Conservation (phyloP, 2,113 vertebrate genomes). For the Lynx canadensis region DNA sequence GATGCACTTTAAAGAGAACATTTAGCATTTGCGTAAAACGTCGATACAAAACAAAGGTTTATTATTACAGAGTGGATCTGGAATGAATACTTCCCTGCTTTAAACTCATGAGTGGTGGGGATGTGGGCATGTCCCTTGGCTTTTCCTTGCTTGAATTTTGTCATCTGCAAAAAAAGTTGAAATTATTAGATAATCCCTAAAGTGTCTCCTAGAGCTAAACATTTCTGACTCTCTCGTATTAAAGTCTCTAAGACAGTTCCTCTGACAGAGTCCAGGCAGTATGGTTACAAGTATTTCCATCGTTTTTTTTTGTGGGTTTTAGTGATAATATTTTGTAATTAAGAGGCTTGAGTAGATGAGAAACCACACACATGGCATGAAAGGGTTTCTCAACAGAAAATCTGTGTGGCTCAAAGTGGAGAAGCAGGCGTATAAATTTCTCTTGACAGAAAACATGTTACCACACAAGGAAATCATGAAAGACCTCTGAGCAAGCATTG, state of each 20-base stretch:
- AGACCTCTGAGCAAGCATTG: constrained; percentile 70
- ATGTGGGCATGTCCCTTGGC: neutral
- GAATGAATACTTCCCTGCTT: neutral
- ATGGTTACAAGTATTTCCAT: constrained; percentile 74
- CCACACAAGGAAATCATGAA: constrained; percentile 68
- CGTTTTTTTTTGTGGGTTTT: constrained; percentile 77
- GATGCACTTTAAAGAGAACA: neutral
- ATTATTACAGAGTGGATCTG: neutral
- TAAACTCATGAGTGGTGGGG: neutral
- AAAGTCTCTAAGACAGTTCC: neutral
- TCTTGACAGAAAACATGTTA: constrained; percentile 76
- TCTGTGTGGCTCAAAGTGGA: constrained; percentile 78
- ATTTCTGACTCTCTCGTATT: neutral
- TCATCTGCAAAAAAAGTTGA: neutral
- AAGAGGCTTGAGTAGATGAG: constrained; percentile 76
- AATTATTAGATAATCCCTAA: neutral
- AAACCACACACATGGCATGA: constrained; percentile 81
- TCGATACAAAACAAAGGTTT: neutral
- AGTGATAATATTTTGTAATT: constrained; percentile 80
- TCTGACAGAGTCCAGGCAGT: constrained; percentile 44
- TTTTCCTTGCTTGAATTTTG: constrained; percentile 31
- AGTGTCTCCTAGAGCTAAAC: neutral
- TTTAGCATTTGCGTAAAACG: neutral
- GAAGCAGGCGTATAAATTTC: constrained; percentile 80
- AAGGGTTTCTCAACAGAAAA: constrained; percentile 77